Base-by-base conservation (phyloP, 2,113 vertebrate species). In the Microcebus ravelobensis region DNA sequence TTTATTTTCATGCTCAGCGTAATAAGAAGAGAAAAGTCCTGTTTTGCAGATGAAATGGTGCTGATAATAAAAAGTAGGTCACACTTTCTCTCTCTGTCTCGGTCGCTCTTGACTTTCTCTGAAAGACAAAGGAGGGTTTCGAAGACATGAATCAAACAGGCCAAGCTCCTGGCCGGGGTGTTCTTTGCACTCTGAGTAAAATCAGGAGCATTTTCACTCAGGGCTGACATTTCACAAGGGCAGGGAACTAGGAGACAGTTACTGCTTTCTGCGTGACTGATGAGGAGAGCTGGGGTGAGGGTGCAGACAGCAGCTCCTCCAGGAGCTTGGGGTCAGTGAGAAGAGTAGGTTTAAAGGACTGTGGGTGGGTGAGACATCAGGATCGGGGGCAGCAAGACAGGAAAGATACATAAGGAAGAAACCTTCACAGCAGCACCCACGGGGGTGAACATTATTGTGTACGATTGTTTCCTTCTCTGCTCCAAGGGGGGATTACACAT, bases 11-110 rank as follows among this genome's bases (percentile, higher is more conserved):
- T 59, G 96, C 0, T 94, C 81, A 95, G 92, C 9, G 71, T 97
- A 97, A 97, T 96, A 98, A 96, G 97, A 97, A 84, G 76, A 97
- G 96, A 96, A 98, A 98, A 98, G 67, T 91, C 82, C 11, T 97
- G 95, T 95, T 97, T 98, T 98, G 95, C 92, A 98, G 98, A 98
- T 34, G 61, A 88, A 98, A 97, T 92, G 97, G 96, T 96, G 86
- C 89, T 96, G 96, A 94, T 96, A 94, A 93, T 96, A 67, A 97
- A 97, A 97, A 97, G 96, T 97, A 98, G 97, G 97, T 98, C 95
- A 31, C 4, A 61, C 84, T 96, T 81, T 96, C 67, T 45, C 55
- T 76, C 77, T 76, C 76, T 97, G 77, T 85, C 97, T 89, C 86
- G 18, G 6, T 20, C 36, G 85, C 86, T 65, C 55, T 95, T 81